These are phyloP conservation scores for Julus scandinavius DNA, from an alignment of 2,888 invertebrate species.

Conservation along the genomic window DNA sequence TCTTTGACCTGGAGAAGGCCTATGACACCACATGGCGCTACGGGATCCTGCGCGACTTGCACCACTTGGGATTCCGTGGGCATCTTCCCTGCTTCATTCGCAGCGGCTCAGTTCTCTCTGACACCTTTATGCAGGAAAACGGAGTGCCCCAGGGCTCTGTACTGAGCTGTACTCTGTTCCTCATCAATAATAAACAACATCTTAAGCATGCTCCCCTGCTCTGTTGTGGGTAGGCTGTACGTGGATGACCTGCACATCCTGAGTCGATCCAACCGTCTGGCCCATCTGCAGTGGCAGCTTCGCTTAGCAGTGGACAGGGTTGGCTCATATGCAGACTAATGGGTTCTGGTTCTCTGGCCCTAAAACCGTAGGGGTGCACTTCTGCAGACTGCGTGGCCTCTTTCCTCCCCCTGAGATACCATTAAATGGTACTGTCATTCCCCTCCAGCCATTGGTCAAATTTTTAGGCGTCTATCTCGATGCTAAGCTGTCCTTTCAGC, in stretches of 20 bases:
- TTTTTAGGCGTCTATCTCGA: neutral
- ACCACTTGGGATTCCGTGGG: neutral
- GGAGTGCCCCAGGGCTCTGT: neutral
- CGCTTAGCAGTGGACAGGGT: neutral
- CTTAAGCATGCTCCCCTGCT: neutral
- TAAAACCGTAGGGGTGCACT: neutral
- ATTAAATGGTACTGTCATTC: neutral
- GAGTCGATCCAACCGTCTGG: neutral
- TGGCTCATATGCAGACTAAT: neutral
- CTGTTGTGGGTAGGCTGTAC: neutral
- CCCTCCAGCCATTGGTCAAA: neutral
- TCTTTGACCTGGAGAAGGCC: constrained; percentile 45
- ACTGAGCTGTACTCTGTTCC: neutral
- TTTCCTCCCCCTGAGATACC: neutral
- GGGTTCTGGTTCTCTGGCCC: neutral
- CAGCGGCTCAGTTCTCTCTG: neutral
- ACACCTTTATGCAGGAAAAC: neutral
- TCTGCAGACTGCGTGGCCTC: neutral
- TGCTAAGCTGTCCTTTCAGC: neutral
- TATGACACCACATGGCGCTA: neutral
- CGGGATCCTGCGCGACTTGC: neutral
- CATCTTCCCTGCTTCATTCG: neutral
- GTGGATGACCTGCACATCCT: neutral
- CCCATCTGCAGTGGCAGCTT: neutral
- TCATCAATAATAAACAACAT: neutral